A percentile compares a stretch with the other conserved stretches of the same genome.
Conservation (phyloP, 2,113 vertebrate species). For the Vulpes ferrilata region DNA sequence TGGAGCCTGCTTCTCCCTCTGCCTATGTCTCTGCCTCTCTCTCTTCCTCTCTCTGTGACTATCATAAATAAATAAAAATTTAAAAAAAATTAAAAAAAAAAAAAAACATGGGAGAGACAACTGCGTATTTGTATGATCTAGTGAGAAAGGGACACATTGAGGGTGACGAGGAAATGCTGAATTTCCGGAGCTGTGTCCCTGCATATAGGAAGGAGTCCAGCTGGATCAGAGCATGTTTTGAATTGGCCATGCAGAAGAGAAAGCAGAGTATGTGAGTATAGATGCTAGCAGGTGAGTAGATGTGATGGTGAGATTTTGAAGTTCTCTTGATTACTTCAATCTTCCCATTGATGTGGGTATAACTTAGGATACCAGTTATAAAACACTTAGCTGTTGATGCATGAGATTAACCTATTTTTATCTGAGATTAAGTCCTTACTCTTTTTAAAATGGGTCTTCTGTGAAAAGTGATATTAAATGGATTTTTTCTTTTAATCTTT, state of each 20-base stretch:
- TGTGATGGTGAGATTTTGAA: not conserved
- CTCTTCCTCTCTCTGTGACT: too few relatives aligned
- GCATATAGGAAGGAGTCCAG: too few relatives aligned
- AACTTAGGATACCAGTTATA: not conserved
- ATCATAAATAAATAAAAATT: too few relatives aligned
- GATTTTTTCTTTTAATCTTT: not conserved
- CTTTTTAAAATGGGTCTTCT: not conserved
- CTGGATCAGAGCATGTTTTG: accelerated
- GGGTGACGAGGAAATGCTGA: not conserved
- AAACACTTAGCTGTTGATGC: not conserved
- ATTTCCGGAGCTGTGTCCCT: not conserved
- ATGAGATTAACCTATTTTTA: not conserved
- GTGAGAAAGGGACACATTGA: not conserved
- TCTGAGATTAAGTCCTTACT: not conserved
- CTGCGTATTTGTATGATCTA: not conserved
- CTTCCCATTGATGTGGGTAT: not conserved
- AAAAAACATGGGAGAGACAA: not conserved
- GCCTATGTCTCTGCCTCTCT: too few relatives aligned
- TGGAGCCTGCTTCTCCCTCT: too few relatives aligned
- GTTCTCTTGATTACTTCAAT: not conserved
- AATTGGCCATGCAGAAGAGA: not conserved
- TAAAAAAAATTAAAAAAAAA: too few relatives aligned
- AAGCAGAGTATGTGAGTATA: not conserved
- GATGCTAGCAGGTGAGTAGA: not conserved
- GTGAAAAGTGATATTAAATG: not conserved